Evolutionary conservation across 2,797 vertebrate genomes (phyloP).

Genomic region (Leptodactylus fallax): DNA sequence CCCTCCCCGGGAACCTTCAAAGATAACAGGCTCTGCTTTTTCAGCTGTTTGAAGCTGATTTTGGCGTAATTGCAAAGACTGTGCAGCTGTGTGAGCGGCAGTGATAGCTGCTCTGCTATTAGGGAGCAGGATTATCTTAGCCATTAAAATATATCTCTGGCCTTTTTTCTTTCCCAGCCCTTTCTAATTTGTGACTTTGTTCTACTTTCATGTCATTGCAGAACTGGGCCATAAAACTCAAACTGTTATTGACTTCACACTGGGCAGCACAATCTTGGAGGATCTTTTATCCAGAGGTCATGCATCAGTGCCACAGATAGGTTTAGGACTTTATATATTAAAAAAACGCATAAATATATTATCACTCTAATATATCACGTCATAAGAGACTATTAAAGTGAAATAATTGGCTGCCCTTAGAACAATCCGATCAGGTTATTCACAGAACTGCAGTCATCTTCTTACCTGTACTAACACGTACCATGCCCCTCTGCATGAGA

Average conservation of each 20-base stretch:
- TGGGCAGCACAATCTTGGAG: neutral
- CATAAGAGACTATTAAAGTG: neutral
- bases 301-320: constrained; percentile 19
- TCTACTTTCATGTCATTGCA: constrained; percentile 44
- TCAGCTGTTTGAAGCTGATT: constrained; percentile 57
- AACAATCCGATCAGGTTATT: neutral
- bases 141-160: constrained; percentile 40
- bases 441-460: neutral
- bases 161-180: constrained; percentile 23
- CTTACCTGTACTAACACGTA: neutral
- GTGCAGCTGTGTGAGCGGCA: constrained; percentile 49
- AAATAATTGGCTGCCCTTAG: neutral
- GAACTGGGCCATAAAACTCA: constrained; percentile 35
- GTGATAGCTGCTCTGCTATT: constrained; percentile 57
- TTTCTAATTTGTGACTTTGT: constrained; percentile 62
- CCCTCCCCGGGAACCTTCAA: constrained; percentile 45
- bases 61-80: constrained; percentile 55
- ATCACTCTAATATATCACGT: neutral
- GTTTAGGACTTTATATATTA: neutral
- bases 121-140: constrained; percentile 45
- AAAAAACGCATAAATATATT: constrained; percentile 31
- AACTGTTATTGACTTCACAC: constrained; percentile 44
- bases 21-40: constrained; percentile 38
- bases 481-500: neutral
- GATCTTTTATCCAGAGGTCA: constrained; percentile 33